A percentile compares a stretch with the other conserved stretches of the same genome.
phyloP scores from a whole-genome alignment of 1,140 invertebrate species.

The Zaprionus inermis region DNA sequence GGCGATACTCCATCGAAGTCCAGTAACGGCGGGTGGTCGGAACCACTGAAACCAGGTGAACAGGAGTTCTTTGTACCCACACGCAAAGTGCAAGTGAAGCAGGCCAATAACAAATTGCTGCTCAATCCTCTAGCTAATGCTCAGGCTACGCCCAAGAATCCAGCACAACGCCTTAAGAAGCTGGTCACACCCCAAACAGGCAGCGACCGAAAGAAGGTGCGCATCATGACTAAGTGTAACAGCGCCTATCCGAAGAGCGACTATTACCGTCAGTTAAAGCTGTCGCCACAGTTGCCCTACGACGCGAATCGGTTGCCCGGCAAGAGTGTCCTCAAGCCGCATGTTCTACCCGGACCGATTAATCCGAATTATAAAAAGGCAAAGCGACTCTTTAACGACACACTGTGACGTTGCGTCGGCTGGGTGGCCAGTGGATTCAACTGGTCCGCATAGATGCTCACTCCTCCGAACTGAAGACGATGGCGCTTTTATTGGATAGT shows the following conservation, averaged over 20 bases:
- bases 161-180: constrained; percentile 27
- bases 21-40: constrained; percentile 70
- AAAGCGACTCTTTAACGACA: constrained; percentile 83
- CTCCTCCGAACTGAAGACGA: constrained; percentile 5
- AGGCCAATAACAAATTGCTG: constrained; percentile 61
- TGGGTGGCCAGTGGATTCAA: constrained; percentile 29
- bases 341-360: constrained; percentile 88
- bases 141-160: constrained; percentile 35
- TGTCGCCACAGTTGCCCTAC: constrained; percentile 90
- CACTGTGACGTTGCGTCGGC: constrained; percentile 63
- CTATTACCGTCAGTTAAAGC: constrained; percentile 88
- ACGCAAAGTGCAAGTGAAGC: constrained; percentile 75
- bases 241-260: constrained; percentile 88
- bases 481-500: constrained; percentile 7
- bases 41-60: constrained; percentile 81
- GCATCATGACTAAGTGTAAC: constrained; percentile 88
- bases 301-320: constrained; percentile 88
- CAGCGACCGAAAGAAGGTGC: constrained; percentile 84
- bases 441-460: constrained; percentile 14
- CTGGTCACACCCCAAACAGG: constrained; percentile 28
- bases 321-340: constrained; percentile 89
- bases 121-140: constrained; percentile 48
- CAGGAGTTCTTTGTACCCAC: constrained; percentile 84
- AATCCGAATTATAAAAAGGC: constrained; percentile 89
- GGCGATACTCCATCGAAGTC: background rate